Base-by-base conservation (phyloP, 2,113 vertebrate genomes). In the Sardina pilchardus region DNA sequence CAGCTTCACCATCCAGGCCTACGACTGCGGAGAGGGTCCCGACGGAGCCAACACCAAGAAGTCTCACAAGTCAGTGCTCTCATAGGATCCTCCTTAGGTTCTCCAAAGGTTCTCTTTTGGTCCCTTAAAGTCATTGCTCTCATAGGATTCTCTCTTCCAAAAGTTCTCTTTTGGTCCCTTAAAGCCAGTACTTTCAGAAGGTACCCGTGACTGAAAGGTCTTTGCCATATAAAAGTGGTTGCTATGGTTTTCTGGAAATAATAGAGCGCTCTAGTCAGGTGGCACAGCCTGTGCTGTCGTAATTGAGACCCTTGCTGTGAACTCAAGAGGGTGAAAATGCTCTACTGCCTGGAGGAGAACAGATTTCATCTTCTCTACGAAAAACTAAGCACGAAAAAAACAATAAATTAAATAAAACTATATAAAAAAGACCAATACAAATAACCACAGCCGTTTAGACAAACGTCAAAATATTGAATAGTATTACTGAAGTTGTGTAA, bases 1-100 rank as follows among this genome's bases (percentile, higher is more conserved):
- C 93, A 98, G 97, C 14, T 99, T 99, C 90, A 99, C 98, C 91
- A 98, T 99, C 93, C 98, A 99, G 93, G 98, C 98, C 81, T 99
- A 99, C 0, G 98, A 99, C 93, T 99, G 98, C 0, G 98, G 98
- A 85, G 98, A 99, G 92, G 98, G 98, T 44, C 96, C 97, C 0
- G 98, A 99, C 0, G 97, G 97, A 75, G 92, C 95, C 91, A 99
- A 99, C 92, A 98, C 96, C 95, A 99, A 99, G 94, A 99, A 99
- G 90, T 99, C 98, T n/a, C 98, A 99, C 96, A 99, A 99, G 98
- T 99, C 78, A 96, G 95, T 87, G 42, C 53, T 56, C 21, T 56
- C 21, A 19, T 56, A 56, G 3, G 17, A 24, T 24, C 6, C 1
- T 45, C 44, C 45, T 10, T 39, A 39, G 4, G 39, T 39, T 39